These are phyloP conservation scores for Drosophila pallidifrons DNA, from an alignment of 1,140 invertebrate genomes.

Conservation along the genomic window DNA sequence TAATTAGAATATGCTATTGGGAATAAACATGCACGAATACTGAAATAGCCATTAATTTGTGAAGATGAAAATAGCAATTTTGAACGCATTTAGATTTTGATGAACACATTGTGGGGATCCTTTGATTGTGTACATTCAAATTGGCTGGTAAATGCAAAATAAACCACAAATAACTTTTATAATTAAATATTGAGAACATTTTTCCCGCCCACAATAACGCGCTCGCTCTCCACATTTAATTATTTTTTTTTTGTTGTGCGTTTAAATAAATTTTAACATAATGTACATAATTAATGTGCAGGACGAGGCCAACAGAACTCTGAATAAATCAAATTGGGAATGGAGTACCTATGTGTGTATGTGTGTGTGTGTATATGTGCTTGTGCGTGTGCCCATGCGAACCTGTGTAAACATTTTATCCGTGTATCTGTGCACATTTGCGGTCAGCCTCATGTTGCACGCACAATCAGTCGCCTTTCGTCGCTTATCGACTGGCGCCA, in stretches of 20 bases:
- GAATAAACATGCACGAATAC: no score
- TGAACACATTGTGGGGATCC: neutral
- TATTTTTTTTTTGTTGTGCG: constrained; percentile 31
- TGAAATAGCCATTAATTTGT: no score
- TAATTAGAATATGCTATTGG: neutral
- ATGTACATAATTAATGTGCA: constrained; percentile 73
- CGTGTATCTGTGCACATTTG: constrained; percentile 48
- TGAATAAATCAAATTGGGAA: constrained; percentile 57
- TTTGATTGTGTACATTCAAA: neutral
- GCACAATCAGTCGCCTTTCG: constrained; percentile 66
- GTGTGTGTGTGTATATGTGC: constrained; percentile 4
- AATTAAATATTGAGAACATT: constrained; percentile 71
- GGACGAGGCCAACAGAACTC: constrained; percentile 34
- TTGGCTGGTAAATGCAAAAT: constrained; percentile 43
- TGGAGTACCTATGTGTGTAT: constrained; percentile 28
- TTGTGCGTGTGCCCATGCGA: constrained; percentile 18
- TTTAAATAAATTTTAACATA: constrained; percentile 77
- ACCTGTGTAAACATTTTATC: constrained; percentile 10
- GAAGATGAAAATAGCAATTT: neutral
- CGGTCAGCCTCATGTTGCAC: constrained; percentile 69
- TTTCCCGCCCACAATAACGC: constrained; percentile 50
- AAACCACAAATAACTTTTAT: constrained; percentile 62
- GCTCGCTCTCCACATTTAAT: constrained; percentile 29
- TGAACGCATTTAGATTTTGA: neutral
- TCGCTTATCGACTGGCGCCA: constrained; percentile 74